These are phyloP conservation scores for Antrozous pallidus DNA, from an alignment of 2,797 vertebrate species.

Conservation along the genomic window DNA sequence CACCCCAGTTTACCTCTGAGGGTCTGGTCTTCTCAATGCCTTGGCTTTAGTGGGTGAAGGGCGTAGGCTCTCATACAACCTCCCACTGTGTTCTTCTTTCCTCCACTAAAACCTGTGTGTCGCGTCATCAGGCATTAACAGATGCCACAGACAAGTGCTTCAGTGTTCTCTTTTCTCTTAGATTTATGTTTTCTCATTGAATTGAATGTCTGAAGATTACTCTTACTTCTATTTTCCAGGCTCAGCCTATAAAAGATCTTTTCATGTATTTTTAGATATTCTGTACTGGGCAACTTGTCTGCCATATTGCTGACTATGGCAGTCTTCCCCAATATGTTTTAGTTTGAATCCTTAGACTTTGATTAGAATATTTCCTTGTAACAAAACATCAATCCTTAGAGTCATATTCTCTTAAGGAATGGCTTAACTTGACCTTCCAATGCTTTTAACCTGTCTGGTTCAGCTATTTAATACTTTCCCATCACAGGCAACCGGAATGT, in stretches of 20 bases:
- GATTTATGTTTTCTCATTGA: not conserved
- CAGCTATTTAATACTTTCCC: not conserved
- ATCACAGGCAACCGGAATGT: not conserved
- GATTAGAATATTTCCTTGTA: not conserved
- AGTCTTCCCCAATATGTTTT: not conserved
- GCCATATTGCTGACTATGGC: not conserved
- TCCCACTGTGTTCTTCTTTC: not conserved
- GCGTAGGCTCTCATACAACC: not conserved
- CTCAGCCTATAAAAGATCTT: not conserved
- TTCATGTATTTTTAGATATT: conserved; percentile 19
- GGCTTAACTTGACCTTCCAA: not conserved
- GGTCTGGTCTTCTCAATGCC: not conserved
- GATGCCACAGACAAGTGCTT: not conserved
- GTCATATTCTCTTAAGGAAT: not conserved
- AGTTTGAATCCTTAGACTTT: not conserved
- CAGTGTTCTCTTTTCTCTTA: not conserved
- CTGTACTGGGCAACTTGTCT: not conserved
- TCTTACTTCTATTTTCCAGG: not conserved
- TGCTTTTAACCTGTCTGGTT: not conserved
- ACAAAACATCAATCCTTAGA: not conserved
- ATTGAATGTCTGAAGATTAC: not conserved
- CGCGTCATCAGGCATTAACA: not conserved
- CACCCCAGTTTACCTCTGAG: not conserved
- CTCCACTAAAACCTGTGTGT: not conserved
- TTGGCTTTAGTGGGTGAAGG: not conserved